A percentile compares a stretch with the other conserved stretches of the same genome.
Conservation (phyloP, 2,113 vertebrate genomes). For the Neolamprologus sp. region DNA sequence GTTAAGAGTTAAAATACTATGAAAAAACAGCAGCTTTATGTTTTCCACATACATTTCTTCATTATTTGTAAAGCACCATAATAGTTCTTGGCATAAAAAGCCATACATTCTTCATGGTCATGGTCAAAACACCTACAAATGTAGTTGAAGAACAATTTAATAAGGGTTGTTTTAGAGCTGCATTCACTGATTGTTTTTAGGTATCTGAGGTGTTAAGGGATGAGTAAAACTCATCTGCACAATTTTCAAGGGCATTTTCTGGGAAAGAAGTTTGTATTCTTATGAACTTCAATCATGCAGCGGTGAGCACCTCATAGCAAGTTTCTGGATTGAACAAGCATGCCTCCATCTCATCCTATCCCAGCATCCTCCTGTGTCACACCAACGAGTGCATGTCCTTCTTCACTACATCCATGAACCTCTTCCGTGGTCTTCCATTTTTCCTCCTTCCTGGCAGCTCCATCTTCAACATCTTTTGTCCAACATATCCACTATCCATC, state of each 20-base stretch:
- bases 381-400: not conserved
- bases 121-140: not conserved
- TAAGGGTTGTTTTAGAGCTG: rapidly evolving
- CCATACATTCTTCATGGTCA: not conserved
- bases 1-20: not conserved
- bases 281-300: not conserved
- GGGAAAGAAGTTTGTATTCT: not conserved
- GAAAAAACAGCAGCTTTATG: not conserved
- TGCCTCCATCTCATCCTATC: not conserved
- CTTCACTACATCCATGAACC: not conserved
- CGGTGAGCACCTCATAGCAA: not conserved
- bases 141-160: not conserved
- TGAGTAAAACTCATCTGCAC: not conserved
- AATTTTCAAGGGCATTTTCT: not conserved
- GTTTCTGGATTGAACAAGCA: not conserved
- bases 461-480: not conserved
- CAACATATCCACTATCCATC: not conserved
- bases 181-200: not conserved
- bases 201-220: not conserved
- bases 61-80: not conserved
- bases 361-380: not conserved
- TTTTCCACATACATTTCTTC: not conserved
- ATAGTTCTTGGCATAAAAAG: not conserved
- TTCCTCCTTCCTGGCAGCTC: not conserved
- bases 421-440: not conserved